Evolutionary conservation across 2,113 vertebrate species (phyloP).

Genomic region (Sterrhoptilus dennistouni): DNA sequence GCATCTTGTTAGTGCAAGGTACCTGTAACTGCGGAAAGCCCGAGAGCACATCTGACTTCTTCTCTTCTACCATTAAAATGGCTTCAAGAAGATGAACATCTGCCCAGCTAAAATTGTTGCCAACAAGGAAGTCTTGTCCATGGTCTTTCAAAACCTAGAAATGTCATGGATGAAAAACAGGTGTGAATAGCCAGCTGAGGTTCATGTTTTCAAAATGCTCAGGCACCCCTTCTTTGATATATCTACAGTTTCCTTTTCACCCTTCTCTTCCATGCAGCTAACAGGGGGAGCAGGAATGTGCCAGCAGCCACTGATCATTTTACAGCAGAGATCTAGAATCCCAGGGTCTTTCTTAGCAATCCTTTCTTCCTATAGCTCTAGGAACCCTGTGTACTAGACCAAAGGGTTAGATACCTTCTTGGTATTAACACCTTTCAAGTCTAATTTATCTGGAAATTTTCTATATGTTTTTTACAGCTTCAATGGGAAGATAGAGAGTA

Average conservation of each 20-base stretch:
- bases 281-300: neutral
- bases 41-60: slow-evolving; percentile 72
- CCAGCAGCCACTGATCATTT: neutral
- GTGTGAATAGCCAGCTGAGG: neutral
- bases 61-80: slow-evolving; percentile 87
- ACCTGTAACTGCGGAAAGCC: slow-evolving; percentile 86
- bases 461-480: neutral
- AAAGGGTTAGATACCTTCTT: neutral
- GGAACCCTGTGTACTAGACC: neutral
- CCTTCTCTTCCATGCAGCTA: neutral
- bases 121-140: slow-evolving; percentile 79
- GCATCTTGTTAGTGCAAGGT: neutral
- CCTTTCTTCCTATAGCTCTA: neutral
- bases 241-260: neutral
- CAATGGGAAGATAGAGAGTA: neutral
- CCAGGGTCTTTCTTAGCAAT: neutral
- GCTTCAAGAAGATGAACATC: slow-evolving; percentile 85
- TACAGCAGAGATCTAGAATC: neutral
- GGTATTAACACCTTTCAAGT: neutral
- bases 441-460: neutral
- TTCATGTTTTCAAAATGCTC: neutral
- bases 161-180: neutral
- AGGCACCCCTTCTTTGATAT: neutral
- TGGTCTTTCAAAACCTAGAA: slow-evolving; percentile 72
- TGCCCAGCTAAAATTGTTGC: slow-evolving; percentile 80